Base-by-base conservation (phyloP, 2,797 vertebrate genomes). In the Pseudochromis fuscus region DNA sequence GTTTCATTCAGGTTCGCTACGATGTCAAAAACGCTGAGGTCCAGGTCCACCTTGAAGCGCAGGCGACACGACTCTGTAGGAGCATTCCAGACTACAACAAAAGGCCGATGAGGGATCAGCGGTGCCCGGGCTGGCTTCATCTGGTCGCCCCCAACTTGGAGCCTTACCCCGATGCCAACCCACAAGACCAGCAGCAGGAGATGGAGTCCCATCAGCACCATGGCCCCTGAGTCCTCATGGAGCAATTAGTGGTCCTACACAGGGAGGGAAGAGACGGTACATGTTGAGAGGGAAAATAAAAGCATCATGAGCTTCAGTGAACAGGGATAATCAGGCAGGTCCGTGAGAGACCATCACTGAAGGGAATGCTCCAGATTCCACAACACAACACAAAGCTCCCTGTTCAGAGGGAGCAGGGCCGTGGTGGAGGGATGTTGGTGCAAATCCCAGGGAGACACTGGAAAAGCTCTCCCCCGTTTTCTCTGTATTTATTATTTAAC, bases 71-170 rank as follows among this genome's bases (percentile, higher is more conserved):
- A 93, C 72, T 96, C 93, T 0, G 96, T 96, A 0, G 96, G 96
- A 0, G 95, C 95, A 0, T 97, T 97, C 97, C 97, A 98, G 18
- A 97, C 89, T 0, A 96, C 93, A 57, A 95, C 62, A 79, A 98
- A 98, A 2, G 96, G 95, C 31, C 94, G 94, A 63, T 96, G 90
- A 40, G 91, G 90, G 38, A 95, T 83, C 62, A 96, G 73, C 1
- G 95, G 96, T 0, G 86, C 87, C 51, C 25, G 88, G 18, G 94
- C 84, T 0, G 94, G 93, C 67, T 96, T 97, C 0, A 62, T 74
- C 51, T 81, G 78, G 9, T 87, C 80, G 0, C 77, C 87, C 30
- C 48, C 19, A 10, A 2, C 67, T 1, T 74, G 19, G 0, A 81
- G 19, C 88, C 42, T 4, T 24, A 67, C 37, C 55, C 51, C 70